Conservation (phyloP, 1,140 invertebrate species). For the Zaprionus taronus region DNA sequence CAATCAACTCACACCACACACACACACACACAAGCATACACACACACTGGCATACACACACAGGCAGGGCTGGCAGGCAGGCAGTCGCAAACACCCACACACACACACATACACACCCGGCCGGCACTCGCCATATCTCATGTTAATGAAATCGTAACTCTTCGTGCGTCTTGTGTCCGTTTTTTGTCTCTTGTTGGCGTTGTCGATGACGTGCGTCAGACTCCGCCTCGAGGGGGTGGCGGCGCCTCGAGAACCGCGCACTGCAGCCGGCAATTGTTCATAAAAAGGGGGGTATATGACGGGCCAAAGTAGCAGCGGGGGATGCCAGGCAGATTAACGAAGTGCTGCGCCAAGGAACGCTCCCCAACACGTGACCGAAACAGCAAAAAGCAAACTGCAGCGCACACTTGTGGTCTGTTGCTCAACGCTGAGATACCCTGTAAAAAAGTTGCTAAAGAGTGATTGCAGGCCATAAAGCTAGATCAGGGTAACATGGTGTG, state of each 20-base stretch:
- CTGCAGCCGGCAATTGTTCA: slow-evolving; percentile 47
- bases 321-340: slow-evolving; percentile 23
- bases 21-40: background rate
- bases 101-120: slow-evolving; percentile 7
- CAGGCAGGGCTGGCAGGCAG: too few species aligned
- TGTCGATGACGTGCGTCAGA: slow-evolving; percentile 41
- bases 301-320: background rate
- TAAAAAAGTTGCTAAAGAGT: background rate
- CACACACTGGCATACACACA: background rate
- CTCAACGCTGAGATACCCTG: background rate
- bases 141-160: slow-evolving; percentile 83
- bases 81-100: background rate
- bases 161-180: slow-evolving; percentile 76
- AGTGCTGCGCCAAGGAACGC: slow-evolving; percentile 18
- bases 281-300: slow-evolving; percentile 17
- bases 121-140: slow-evolving; percentile 77
- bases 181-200: slow-evolving; percentile 55
- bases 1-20: slow-evolving; percentile 38
- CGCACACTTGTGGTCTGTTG: background rate
- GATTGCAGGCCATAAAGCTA: background rate
- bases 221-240: slow-evolving; percentile 5
- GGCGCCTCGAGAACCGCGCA: slow-evolving; percentile 25
- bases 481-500: too few species aligned
- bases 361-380: slow-evolving; percentile 12
- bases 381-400: background rate